phyloP scores from a whole-genome alignment of 2,888 invertebrate genomes.

The Leucophora obtusa region DNA sequence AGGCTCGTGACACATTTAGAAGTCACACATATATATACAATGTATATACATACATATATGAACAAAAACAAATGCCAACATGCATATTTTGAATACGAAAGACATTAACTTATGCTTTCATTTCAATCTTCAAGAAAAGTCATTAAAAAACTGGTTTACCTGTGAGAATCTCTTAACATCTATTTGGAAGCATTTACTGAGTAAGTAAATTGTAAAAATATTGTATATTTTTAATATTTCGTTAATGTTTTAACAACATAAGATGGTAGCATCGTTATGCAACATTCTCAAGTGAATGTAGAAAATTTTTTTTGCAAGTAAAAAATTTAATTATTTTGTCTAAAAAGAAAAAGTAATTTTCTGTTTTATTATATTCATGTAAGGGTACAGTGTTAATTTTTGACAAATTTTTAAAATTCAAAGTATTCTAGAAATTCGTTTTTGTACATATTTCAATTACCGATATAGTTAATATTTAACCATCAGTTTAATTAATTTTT shows the following conservation, averaged over 20 bases:
- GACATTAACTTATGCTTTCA: constrained; percentile 11
- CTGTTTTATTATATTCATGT: too few species aligned
- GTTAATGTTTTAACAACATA: neutral
- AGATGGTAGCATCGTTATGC: neutral
- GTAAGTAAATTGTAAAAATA: neutral
- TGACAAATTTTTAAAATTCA: too few species aligned
- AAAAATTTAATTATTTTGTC: neutral
- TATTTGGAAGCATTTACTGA: constrained; percentile 19
- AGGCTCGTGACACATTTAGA: constrained; percentile 43
- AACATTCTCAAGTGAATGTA: neutral
- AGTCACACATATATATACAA: neutral
- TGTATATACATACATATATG: too few species aligned
- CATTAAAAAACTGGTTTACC: neutral
- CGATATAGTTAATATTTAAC: too few species aligned
- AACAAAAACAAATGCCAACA: neutral
- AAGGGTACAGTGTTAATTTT: too few species aligned
- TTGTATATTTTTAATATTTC: neutral
- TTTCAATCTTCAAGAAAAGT: constrained; percentile 24
- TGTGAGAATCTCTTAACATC: constrained; percentile 1
- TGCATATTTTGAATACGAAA: neutral
- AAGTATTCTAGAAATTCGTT: too few species aligned
- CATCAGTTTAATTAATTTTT: too few species aligned
- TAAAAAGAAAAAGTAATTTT: neutral
- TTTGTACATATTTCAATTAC: too few species aligned
- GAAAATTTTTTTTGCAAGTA: neutral